phyloP scores from a whole-genome alignment of 2,797 vertebrate genomes.

The Sciaenops ocellatus region DNA sequence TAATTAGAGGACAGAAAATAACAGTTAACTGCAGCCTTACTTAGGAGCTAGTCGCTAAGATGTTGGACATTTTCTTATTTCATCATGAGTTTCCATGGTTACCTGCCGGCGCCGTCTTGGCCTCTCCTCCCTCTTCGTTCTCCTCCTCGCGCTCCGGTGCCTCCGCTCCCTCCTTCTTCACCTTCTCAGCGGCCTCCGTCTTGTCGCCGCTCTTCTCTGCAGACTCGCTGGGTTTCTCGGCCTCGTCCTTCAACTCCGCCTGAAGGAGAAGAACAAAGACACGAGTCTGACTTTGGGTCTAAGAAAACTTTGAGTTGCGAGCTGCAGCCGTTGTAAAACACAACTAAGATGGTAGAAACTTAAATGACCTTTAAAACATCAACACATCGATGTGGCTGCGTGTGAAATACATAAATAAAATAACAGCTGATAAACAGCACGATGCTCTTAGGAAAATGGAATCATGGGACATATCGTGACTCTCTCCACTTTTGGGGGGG shows the following conservation, averaged over 20 bases:
- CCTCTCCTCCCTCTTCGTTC: conserved; percentile 74
- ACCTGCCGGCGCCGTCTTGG: conserved; percentile 74
- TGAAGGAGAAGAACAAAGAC: conserved; percentile 45
- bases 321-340: background rate
- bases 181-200: conserved; percentile 79
- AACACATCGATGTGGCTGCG: background rate
- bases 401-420: background rate
- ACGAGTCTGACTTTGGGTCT: background rate
- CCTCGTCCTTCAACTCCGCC: conserved; percentile 86
- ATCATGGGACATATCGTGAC: background rate
- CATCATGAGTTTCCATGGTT: conserved; percentile 7
- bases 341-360: background rate
- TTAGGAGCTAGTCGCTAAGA: background rate
- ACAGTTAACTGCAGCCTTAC: background rate
- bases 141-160: conserved; percentile 77
- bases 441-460: background rate
- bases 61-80: background rate
- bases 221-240: conserved; percentile 84
- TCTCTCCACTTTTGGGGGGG: conserved; percentile 3
- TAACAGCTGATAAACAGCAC: background rate
- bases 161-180: conserved; percentile 82
- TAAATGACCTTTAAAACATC: background rate
- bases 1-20: no score
- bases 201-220: conserved; percentile 84
- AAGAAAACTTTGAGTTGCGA: background rate